Evolutionary conservation across 2,888 invertebrate species (phyloP).

Genomic region (Pammene fasciana): DNA sequence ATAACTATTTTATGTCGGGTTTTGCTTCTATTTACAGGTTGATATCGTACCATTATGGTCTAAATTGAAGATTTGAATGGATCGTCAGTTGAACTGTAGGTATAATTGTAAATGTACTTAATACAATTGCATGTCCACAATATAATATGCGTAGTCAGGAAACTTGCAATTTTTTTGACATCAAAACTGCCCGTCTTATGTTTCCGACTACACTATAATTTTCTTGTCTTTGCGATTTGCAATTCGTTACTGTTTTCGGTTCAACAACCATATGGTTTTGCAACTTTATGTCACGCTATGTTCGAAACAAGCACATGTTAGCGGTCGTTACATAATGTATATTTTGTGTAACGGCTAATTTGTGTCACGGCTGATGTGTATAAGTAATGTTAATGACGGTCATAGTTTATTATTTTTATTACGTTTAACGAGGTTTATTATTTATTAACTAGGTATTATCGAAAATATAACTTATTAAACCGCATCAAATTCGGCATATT

Average conservation of each 20-base stretch:
- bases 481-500: too few species aligned
- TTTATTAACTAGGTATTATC: too few species aligned
- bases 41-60: too few species aligned
- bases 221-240: conserved; percentile 11
- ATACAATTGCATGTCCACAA: neutral
- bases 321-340: conserved; percentile 20
- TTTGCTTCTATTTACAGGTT: too few species aligned
- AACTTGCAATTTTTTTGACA: neutral
- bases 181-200: neutral
- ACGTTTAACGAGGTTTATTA: too few species aligned
- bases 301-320: conserved; percentile 10
- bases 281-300: conserved; percentile 6
- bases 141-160: neutral
- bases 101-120: neutral
- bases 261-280: conserved; percentile 12
- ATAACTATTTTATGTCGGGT: too few species aligned
- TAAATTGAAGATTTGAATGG: too few species aligned
- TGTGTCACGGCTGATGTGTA: conserved; percentile 9
- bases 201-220: neutral
- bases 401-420: neutral
- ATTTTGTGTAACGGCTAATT: conserved; percentile 34
- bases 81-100: too few species aligned
- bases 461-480: too few species aligned
- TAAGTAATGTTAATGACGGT: neutral
- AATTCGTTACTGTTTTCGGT: conserved; percentile 8